A percentile compares a stretch with the other conserved stretches of the same genome.
Evolutionary conservation across 1,140 invertebrate genomes (phyloP).

Genomic region (Elysia chlorotica): DNA sequence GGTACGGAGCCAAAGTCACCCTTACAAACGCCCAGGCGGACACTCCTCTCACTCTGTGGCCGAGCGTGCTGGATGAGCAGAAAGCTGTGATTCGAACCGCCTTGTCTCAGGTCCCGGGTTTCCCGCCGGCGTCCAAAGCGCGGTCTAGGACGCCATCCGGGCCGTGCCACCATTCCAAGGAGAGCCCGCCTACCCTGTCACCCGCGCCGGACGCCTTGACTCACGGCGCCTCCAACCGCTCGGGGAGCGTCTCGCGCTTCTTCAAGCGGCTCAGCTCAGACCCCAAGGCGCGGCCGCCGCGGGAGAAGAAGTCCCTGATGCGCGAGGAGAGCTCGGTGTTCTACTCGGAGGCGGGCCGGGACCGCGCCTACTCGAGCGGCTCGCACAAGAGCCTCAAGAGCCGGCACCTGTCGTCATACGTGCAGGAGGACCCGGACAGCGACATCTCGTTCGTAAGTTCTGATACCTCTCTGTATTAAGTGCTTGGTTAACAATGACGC

Average conservation of each 20-base stretch:
- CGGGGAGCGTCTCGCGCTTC: constrained; percentile 37
- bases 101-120: constrained; percentile 21
- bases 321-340: constrained; percentile 18
- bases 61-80: constrained; percentile 63
- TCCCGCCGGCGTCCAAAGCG: constrained; percentile 3
- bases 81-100: constrained; percentile 57
- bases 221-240: constrained; percentile 7
- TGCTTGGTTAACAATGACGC: too few species aligned
- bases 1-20: constrained; percentile 65
- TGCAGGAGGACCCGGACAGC: constrained; percentile 35
- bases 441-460: constrained; percentile 37
- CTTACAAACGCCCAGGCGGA: constrained; percentile 61
- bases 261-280: constrained; percentile 37
- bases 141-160: constrained; percentile 18
- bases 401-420: constrained; percentile 30
- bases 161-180: constrained; percentile 10
- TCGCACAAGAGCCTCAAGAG: constrained; percentile 33
- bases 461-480: too few species aligned
- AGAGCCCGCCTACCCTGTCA: background rate
- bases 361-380: constrained; percentile 28
- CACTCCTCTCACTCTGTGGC: constrained; percentile 52
- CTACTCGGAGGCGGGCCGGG: constrained; percentile 14
- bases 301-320: constrained; percentile 25
- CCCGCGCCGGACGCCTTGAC: constrained; percentile 1
- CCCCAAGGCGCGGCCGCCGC: constrained; percentile 18